These are phyloP conservation scores for Eretmocerus hayati DNA, from an alignment of 2,888 invertebrate species.

Conservation along the genomic window DNA sequence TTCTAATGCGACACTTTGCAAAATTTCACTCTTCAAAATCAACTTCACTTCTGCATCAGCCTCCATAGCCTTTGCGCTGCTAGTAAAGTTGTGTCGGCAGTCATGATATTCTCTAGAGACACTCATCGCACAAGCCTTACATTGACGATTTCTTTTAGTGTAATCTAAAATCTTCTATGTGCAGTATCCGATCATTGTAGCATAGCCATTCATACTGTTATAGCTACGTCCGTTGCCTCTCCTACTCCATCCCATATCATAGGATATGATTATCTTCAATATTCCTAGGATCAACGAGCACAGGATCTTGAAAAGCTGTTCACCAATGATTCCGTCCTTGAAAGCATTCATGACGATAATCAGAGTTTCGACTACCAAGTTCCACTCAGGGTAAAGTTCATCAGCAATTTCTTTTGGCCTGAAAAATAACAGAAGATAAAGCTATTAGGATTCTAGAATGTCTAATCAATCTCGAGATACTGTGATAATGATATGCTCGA, in stretches of 20 bases:
- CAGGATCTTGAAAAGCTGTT: no score
- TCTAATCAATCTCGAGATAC: background rate
- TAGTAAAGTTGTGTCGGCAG: background rate
- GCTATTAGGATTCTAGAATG: background rate
- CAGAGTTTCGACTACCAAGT: no score
- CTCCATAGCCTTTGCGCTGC: background rate
- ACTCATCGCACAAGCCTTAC: background rate
- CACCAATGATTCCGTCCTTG: no score
- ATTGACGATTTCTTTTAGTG: background rate
- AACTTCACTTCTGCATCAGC: background rate
- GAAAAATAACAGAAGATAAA: background rate
- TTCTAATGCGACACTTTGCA: background rate
- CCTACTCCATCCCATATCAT: slow-evolving; percentile 3
- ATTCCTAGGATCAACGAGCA: no score
- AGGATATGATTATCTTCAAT: no score
- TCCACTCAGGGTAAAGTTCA: background rate
- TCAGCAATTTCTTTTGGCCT: background rate
- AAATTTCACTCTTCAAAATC: background rate
- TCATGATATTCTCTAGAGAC: background rate
- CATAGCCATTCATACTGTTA: background rate
- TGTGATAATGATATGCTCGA: background rate
- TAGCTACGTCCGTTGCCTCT: slow-evolving; percentile 3
- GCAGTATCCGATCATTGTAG: slow-evolving; percentile 1
- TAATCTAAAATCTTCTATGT: background rate
- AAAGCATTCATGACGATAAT: no score